A percentile compares a stretch with the other conserved stretches of the same genome.
Conservation (phyloP, 1,140 invertebrate genomes). For the Diorhabda elongata region DNA sequence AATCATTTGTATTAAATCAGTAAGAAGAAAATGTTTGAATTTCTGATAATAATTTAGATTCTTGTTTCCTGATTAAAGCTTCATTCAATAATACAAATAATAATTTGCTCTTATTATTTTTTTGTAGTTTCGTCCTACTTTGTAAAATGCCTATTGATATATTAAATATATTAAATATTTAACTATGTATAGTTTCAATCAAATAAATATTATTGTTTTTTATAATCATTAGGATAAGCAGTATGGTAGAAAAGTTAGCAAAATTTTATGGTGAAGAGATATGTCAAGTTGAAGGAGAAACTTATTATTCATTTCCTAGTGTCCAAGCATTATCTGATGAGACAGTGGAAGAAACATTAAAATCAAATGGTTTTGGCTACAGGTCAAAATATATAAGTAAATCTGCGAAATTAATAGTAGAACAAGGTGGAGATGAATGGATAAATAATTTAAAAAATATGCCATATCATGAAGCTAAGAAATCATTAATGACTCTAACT, state of each 20-base stretch:
- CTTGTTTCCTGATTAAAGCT: too few species aligned
- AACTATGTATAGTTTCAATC: too few species aligned
- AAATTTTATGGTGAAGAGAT: conserved; percentile 75
- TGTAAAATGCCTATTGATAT: too few species aligned
- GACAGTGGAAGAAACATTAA: conserved; percentile 66
- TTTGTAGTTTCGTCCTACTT: too few species aligned
- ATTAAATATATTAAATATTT: too few species aligned
- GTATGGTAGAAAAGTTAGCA: conserved; percentile 91
- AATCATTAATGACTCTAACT: conserved; percentile 69
- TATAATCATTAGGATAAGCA: conserved; percentile 63
- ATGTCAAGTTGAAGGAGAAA: conserved; percentile 58
- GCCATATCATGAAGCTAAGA: conserved; percentile 69
- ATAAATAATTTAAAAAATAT: conserved; percentile 62
- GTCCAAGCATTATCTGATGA: conserved; percentile 59
- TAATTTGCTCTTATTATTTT: too few species aligned
- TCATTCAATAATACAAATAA: too few species aligned
- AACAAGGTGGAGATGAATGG: conserved; percentile 68
- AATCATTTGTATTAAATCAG: too few species aligned
- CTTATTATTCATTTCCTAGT: conserved; percentile 79
- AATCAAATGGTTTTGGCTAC: conserved; percentile 87
- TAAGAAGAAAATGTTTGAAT: too few species aligned
- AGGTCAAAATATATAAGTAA: conserved; percentile 80
- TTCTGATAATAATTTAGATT: too few species aligned
- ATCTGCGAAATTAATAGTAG: conserved; percentile 63
- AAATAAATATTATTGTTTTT: not conserved